These are phyloP conservation scores for Paedocypris micromegethes DNA, from an alignment of 2,797 vertebrate species.

Conservation along the genomic window DNA sequence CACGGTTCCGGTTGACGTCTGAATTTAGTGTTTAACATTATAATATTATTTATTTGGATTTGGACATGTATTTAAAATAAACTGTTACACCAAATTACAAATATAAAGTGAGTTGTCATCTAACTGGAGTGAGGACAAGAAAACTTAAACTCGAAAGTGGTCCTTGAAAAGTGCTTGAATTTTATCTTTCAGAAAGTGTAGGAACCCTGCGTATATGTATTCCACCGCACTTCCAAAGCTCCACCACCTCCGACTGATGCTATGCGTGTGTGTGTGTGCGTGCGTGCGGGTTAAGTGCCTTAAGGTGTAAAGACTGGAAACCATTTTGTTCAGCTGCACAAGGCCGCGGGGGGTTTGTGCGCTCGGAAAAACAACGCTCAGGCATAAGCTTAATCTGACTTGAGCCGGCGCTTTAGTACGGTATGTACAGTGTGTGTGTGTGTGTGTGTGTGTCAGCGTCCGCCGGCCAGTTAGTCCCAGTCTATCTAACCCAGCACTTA, in stretches of 20 bases:
- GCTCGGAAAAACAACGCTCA: slow-evolving; percentile 2
- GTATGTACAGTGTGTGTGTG: slow-evolving; percentile 28
- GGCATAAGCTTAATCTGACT: slow-evolving; percentile 26
- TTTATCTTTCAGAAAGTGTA: no score
- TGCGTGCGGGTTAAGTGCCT: not conserved
- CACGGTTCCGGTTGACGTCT: no score
- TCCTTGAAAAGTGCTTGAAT: no score
- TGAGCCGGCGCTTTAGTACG: slow-evolving; percentile 28
- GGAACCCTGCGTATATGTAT: slow-evolving; percentile 5
- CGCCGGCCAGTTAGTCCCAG: slow-evolving; percentile 6
- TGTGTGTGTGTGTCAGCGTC: slow-evolving; percentile 7
- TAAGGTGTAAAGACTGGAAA: slow-evolving; percentile 16
- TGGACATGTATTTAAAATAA: no score
- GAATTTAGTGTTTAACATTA: no score
- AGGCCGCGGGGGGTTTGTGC: slow-evolving; percentile 5
- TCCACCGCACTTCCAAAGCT: slow-evolving; percentile 6
- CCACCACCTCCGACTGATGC: slow-evolving; percentile 11
- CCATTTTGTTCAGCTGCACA: not conserved
- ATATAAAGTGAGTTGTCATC: no score
- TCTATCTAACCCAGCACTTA: slow-evolving; percentile 31
- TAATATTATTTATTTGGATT: no score
- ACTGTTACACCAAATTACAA: no score
- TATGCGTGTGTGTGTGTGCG: not conserved
- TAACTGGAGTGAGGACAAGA: no score
- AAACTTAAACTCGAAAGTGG: no score